Percentiles rank a stretch among this genome's conserved stretches.
phyloP scores from a whole-genome alignment of 2,113 vertebrate genomes.

The Beaufortia kweichowensis region DNA sequence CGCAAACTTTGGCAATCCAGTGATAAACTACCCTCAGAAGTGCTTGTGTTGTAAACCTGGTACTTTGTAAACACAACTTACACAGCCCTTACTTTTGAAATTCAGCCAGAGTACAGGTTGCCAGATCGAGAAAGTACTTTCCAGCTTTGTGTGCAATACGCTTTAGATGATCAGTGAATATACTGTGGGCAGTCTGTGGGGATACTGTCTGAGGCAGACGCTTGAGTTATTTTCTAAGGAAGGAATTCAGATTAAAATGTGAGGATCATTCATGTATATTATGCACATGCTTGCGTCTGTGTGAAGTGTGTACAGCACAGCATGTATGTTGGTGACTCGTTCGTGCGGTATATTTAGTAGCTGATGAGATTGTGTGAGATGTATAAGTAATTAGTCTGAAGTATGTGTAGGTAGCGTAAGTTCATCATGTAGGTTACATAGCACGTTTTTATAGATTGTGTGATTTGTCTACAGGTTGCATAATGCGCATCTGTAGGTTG shows the following conservation, averaged over 20 bases:
- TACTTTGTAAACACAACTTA: no score
- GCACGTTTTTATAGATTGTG: slow-evolving; percentile 11
- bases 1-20: no score
- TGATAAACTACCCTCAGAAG: no score
- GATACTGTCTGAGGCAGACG: no score
- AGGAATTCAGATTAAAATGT: neutral
- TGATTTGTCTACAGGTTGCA: slow-evolving; percentile 9
- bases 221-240: neutral
- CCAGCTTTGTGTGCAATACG: no score
- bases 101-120: no score
- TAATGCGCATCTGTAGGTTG: slow-evolving; percentile 31
- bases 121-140: no score
- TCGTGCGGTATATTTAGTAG: neutral
- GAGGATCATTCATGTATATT: neutral
- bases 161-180: no score
- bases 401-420: slow-evolving; percentile 32
- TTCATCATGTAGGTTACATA: slow-evolving; percentile 17
- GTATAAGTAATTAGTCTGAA: slow-evolving; percentile 12
- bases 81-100: no score
- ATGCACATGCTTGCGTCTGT: neutral
- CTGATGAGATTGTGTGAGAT: neutral
- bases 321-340: neutral
- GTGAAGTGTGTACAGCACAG: neutral
- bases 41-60: no score
- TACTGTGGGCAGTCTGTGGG: no score